phyloP scores from a whole-genome alignment of 2,888 invertebrate genomes.

The Cheilosia vulpina region DNA sequence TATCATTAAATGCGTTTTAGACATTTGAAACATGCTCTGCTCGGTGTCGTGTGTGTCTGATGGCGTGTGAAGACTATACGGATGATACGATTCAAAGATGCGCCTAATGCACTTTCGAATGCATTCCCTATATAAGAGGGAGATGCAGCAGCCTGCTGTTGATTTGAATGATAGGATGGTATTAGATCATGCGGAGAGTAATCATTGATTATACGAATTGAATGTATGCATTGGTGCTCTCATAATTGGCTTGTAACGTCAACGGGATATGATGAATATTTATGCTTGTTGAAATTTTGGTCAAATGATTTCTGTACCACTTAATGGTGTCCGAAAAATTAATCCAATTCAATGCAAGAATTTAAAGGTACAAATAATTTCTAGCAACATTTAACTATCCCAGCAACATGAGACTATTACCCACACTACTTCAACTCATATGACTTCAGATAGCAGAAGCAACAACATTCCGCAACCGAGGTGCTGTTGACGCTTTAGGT shows the following conservation, averaged over 20 bases:
- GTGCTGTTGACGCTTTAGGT: too few species aligned
- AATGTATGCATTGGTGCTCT: conserved; percentile 12
- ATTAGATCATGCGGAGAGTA: conserved; percentile 25
- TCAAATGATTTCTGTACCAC: too few species aligned
- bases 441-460: too few species aligned
- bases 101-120: conserved; percentile 38
- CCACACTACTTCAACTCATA: too few species aligned
- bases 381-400: too few species aligned
- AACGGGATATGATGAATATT: background rate
- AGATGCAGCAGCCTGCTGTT: conserved; percentile 38
- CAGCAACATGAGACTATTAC: too few species aligned
- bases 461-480: too few species aligned
- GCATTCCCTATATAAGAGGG: conserved; percentile 1
- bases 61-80: conserved; percentile 45
- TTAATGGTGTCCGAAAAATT: too few species aligned
- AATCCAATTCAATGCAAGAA: too few species aligned
- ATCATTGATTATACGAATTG: conserved; percentile 10
- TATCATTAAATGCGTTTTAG: conserved; percentile 38
- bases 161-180: conserved; percentile 25
- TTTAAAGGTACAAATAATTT: too few species aligned
- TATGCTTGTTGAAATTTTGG: too few species aligned
- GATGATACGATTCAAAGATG: conserved; percentile 31
- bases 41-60: conserved; percentile 39
- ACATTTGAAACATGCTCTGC: conserved; percentile 35
- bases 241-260: conserved; percentile 8